Conservation (phyloP, 30 jellyfish, hydroid and myxozoan genomes). For the Phacellophora camtschatica region DNA sequence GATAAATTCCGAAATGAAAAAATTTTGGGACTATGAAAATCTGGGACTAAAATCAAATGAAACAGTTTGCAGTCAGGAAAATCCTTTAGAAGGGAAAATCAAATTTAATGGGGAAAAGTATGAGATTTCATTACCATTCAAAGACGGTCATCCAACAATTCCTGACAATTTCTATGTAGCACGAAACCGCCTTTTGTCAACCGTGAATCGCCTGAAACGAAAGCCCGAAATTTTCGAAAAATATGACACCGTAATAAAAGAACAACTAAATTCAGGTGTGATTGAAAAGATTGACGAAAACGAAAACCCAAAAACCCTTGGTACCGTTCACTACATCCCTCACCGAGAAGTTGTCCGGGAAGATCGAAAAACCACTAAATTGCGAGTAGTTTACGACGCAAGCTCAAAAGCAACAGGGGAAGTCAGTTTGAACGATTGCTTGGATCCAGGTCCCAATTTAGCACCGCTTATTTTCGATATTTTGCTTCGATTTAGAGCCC, state of each 20-base stretch:
- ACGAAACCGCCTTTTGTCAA: not conserved
- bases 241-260: not conserved
- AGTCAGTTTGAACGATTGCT: slow-evolving; percentile 27
- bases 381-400: slow-evolving; percentile 58
- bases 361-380: slow-evolving; percentile 32
- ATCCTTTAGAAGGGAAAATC: not conserved
- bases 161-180: not conserved
- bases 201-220: not conserved
- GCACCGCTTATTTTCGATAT: not conserved
- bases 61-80: not conserved
- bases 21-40: slow-evolving; percentile 20
- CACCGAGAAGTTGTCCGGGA: slow-evolving; percentile 30
- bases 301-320: not conserved
- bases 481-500: not conserved
- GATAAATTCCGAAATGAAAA: not conserved
- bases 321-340: slow-evolving; percentile 24
- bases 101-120: not conserved
- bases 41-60: slow-evolving; percentile 8
- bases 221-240: not conserved
- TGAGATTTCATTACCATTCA: slow-evolving; percentile 22
- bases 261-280: not conserved
- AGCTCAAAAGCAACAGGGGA: not conserved
- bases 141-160: not conserved
- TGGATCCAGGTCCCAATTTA: slow-evolving; percentile 14
- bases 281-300: slow-evolving; percentile 12